A percentile compares a stretch with the other conserved stretches of the same genome.
These are phyloP conservation scores for Chromis chromis DNA, from an alignment of 2,797 vertebrate species.

Conservation along the genomic window DNA sequence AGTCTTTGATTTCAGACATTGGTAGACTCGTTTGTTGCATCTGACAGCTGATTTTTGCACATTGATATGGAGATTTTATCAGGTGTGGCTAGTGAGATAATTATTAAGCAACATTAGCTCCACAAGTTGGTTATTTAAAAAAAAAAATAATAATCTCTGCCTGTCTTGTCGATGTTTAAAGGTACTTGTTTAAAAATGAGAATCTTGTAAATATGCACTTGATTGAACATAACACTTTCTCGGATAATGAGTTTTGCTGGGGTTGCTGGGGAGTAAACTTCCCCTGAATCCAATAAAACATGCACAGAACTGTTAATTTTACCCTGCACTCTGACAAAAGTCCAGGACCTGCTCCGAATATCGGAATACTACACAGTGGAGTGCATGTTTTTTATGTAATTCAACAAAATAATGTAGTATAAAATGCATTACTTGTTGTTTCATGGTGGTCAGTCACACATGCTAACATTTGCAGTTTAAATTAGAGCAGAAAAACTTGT, in stretches of 20 bases:
- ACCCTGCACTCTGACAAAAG: background rate
- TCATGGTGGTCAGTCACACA: too few relatives aligned
- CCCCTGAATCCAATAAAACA: background rate
- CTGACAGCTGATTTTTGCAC: background rate
- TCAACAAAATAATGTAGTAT: too few relatives aligned
- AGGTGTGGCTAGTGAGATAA: background rate
- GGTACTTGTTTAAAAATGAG: too few relatives aligned
- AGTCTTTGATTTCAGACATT: background rate
- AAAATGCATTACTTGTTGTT: too few relatives aligned
- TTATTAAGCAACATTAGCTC: background rate
- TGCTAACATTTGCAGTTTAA: too few relatives aligned
- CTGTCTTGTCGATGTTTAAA: too few relatives aligned
- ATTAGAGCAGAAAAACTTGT: too few relatives aligned
- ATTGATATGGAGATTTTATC: background rate
- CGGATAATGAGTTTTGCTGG: background rate
- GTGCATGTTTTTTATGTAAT: too few relatives aligned
- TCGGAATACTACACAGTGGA: too few relatives aligned
- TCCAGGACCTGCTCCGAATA: too few relatives aligned
- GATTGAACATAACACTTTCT: background rate
- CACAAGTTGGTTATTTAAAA: background rate
- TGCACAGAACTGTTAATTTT: background rate
- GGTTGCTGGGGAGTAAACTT: background rate
- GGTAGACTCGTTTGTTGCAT: background rate
- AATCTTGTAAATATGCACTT: conserved; percentile 1
- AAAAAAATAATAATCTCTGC: too few relatives aligned